Conservation (phyloP, 2,797 vertebrate species). For the Lepidocolaptes lacrymiger region DNA sequence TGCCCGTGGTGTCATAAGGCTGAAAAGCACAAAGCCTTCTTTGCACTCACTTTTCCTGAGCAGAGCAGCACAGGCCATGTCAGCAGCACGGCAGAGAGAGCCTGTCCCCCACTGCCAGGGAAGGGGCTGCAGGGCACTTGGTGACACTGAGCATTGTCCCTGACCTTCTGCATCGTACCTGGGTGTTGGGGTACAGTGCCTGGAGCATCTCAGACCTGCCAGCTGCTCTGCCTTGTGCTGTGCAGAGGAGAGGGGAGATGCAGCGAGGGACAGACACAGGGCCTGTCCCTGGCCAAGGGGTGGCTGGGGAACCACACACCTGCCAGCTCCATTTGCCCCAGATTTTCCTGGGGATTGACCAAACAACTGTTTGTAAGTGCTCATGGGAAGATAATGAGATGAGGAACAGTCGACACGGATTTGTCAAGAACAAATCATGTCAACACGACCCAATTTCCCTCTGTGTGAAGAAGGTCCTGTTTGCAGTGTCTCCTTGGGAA, state of each 20-base stretch:
- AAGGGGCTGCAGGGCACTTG: background rate
- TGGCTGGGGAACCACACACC: constrained; percentile 50
- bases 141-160: background rate
- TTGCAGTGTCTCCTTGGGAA: background rate
- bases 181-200: background rate
- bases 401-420: constrained; percentile 38
- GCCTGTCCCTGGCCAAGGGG: background rate
- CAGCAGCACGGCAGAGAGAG: background rate
- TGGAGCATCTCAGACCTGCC: background rate
- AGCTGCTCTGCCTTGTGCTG: background rate
- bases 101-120: background rate
- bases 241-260: background rate
- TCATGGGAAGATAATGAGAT: constrained; percentile 56
- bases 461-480: constrained; percentile 9
- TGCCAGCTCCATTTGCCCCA: constrained; percentile 49
- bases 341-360: constrained; percentile 64
- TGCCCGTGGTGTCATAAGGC: background rate
- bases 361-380: constrained; percentile 56
- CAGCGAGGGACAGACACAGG: rapidly evolving
- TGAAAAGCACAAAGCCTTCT: background rate
- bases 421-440: constrained; percentile 59
- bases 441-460: constrained; percentile 51
- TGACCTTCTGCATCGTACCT: background rate
- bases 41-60: rapidly evolving
- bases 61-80: background rate